These are phyloP conservation scores for Acrossocheilus fasciatus DNA, from an alignment of 2,797 vertebrate species.

Conservation along the genomic window DNA sequence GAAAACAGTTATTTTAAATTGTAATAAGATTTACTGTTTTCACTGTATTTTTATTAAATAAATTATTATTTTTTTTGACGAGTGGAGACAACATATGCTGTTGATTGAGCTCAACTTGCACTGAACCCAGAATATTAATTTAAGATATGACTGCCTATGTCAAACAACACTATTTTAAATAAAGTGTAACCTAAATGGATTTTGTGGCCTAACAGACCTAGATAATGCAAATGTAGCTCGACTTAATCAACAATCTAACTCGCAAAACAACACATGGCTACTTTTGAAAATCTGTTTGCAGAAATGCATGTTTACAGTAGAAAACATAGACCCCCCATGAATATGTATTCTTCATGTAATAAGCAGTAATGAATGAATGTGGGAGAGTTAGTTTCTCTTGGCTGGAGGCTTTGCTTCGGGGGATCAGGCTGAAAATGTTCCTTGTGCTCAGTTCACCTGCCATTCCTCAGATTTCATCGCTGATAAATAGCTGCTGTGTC, in stretches of 20 bases:
- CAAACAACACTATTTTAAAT: not conserved
- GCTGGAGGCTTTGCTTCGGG: constrained; percentile 31
- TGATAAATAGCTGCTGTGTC: constrained; percentile 43
- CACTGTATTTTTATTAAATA: not conserved
- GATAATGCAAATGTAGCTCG: not conserved
- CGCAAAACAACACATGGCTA: not conserved
- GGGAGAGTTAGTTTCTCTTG: constrained; percentile 4
- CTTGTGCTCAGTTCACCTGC: constrained; percentile 5
- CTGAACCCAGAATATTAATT: not conserved
- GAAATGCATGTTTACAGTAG: not conserved
- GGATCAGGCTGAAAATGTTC: constrained; percentile 19
- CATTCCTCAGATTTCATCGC: constrained; percentile 24
- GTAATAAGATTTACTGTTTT: not conserved
- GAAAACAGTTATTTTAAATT: no score
- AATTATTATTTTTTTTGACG: no score
- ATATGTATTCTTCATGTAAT: not conserved
- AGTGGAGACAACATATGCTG: not conserved
- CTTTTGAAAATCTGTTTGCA: not conserved
- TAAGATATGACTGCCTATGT: not conserved
- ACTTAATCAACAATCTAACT: not conserved
- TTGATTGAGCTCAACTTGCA: not conserved
- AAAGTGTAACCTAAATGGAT: not conserved
- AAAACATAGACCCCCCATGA: not conserved
- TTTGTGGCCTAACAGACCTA: not conserved
- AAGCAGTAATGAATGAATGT: not conserved